Evolutionary conservation across 2,888 invertebrate genomes (phyloP).

Genomic region (Tethea ocularis): DNA sequence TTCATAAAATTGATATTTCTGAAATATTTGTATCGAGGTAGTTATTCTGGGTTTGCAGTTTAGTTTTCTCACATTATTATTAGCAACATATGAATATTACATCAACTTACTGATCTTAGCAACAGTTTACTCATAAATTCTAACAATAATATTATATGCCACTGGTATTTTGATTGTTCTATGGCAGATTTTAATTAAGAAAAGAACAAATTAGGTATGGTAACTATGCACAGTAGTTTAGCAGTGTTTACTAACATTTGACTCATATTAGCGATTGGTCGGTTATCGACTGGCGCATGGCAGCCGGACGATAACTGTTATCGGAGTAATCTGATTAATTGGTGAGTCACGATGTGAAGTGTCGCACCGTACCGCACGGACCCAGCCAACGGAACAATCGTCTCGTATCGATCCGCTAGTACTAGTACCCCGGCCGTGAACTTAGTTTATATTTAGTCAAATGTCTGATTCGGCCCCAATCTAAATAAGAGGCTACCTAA

Average conservation of each 20-base stretch:
- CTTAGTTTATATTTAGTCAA: constrained; percentile 38
- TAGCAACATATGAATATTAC: not conserved
- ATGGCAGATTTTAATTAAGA: too few relatives aligned
- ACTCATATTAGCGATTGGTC: constrained; percentile 36
- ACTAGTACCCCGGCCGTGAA: constrained; percentile 47
- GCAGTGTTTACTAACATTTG: constrained; percentile 16
- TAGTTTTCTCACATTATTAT: not conserved
- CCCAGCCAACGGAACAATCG: constrained; percentile 23
- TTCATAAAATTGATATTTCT: not conserved
- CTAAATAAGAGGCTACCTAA: constrained; percentile 26
- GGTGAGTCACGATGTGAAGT: constrained; percentile 57
- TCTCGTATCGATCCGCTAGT: constrained; percentile 45
- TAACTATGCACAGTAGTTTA: not conserved
- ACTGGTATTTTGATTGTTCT: not conserved
- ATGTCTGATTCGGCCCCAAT: constrained; percentile 27
- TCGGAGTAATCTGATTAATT: constrained; percentile 75
- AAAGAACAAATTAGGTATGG: not conserved
- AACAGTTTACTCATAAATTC: not conserved
- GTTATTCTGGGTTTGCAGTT: not conserved
- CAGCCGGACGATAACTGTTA: constrained; percentile 59
- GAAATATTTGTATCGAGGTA: not conserved
- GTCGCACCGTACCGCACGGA: constrained; percentile 33
- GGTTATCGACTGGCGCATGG: constrained; percentile 47
- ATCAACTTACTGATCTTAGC: not conserved
- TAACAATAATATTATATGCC: too few relatives aligned